Evolutionary conservation across 2,797 vertebrate species (phyloP).

Genomic region (Myotis myotis): DNA sequence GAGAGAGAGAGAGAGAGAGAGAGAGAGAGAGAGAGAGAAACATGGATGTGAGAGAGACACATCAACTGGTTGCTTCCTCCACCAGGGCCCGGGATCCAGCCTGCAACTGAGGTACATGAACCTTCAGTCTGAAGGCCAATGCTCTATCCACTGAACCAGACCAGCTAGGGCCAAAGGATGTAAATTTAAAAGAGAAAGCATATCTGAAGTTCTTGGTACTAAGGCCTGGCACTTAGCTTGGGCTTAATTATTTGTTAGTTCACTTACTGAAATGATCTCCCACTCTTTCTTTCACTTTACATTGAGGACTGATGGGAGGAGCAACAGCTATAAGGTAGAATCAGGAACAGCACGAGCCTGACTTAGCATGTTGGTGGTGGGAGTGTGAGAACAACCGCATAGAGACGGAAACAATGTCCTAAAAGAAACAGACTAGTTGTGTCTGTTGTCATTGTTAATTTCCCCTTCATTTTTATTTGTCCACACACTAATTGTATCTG

Average conservation of each 20-base stretch:
- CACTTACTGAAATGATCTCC: neutral
- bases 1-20: too few relatives aligned
- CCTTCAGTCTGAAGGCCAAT: too few relatives aligned
- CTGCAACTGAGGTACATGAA: too few relatives aligned
- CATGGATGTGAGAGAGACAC: too few relatives aligned
- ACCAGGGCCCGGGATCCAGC: too few relatives aligned
- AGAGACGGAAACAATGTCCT: neutral
- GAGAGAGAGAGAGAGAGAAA: too few relatives aligned
- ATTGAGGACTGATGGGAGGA: neutral
- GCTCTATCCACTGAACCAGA: too few relatives aligned
- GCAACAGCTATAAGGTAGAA: neutral
- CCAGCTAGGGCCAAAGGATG: neutral
- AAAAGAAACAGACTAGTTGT: neutral
- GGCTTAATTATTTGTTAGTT: neutral
- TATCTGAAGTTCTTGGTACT: neutral
- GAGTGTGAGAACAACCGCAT: neutral
- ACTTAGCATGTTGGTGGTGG: neutral
- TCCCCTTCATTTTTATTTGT: slow-evolving; percentile 40
- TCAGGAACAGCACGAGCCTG: neutral
- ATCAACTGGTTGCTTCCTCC: too few relatives aligned
- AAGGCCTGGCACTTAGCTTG: neutral
- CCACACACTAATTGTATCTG: neutral
- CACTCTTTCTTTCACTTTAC: neutral
- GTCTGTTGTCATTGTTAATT: neutral
- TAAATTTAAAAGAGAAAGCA: neutral